Percentiles rank a stretch among this genome's conserved stretches.
These are phyloP conservation scores for Torymus tubicola DNA, from an alignment of 2,888 invertebrate species.

Conservation along the genomic window DNA sequence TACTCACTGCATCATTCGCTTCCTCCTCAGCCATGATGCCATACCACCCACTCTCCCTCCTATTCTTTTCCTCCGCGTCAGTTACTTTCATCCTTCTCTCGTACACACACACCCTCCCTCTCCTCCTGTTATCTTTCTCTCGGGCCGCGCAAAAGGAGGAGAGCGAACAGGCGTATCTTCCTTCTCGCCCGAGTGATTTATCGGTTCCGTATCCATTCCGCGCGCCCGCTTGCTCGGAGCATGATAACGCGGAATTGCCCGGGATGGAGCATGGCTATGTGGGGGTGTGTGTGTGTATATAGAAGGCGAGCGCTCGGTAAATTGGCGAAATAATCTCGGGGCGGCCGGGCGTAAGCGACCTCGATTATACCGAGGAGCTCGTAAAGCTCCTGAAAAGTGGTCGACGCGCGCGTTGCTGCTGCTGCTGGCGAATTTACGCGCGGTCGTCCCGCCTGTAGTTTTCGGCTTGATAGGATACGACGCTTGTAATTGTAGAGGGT, in stretches of 20 bases:
- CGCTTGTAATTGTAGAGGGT: too few relatives aligned
- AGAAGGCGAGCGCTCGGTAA: slow-evolving; percentile 38
- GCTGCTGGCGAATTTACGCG: slow-evolving; percentile 1
- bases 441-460: too few relatives aligned
- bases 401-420: background rate
- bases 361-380: slow-evolving; percentile 55
- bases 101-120: too few relatives aligned
- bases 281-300: background rate
- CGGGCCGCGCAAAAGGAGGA: background rate
- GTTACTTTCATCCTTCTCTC: slow-evolving; percentile 1
- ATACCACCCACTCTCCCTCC: slow-evolving; percentile 55
- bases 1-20: slow-evolving; percentile 4
- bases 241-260: slow-evolving; percentile 66
- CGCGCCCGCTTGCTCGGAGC: slow-evolving; percentile 37
- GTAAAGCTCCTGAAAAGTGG: slow-evolving; percentile 40
- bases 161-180: background rate
- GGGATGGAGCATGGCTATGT: background rate
- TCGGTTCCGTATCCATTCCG: slow-evolving; percentile 62
- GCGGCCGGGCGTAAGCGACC: slow-evolving; percentile 51
- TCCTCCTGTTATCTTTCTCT: background rate
- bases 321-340: slow-evolving; percentile 59
- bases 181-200: slow-evolving; percentile 60
- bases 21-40: slow-evolving; percentile 14
- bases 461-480: too few relatives aligned
- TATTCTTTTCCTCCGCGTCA: background rate